Evolutionary conservation across 2,113 vertebrate genomes (phyloP).

Genomic region (Tylochromis polylepis): DNA sequence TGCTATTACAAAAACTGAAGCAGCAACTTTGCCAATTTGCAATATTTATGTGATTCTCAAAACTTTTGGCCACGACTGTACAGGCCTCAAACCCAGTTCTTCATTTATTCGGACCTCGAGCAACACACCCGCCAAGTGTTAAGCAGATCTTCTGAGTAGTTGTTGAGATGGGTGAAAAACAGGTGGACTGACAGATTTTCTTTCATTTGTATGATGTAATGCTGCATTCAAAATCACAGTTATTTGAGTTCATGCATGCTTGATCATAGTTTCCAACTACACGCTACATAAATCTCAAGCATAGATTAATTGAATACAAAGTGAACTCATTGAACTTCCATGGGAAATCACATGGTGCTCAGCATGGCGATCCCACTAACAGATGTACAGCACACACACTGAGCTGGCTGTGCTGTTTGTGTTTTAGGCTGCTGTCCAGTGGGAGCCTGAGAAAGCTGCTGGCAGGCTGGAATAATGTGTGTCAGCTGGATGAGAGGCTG

Average conservation of each 20-base stretch:
- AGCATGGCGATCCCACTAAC: background rate
- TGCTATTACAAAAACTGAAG: no score
- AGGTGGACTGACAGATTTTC: background rate
- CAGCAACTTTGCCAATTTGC: no score
- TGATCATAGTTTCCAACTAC: background rate
- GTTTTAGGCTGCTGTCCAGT: constrained; percentile 81
- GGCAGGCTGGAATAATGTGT: constrained; percentile 83
- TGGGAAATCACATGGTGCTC: background rate
- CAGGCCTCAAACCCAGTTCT: background rate
- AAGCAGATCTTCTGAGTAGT: background rate
- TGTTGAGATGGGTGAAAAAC: background rate
- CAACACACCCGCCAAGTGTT: background rate
- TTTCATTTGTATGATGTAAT: background rate
- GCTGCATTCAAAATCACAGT: background rate
- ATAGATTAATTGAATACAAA: background rate
- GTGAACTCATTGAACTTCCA: background rate
- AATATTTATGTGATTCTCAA: no score
- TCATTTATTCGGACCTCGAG: background rate
- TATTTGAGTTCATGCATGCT: background rate
- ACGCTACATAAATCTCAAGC: background rate
- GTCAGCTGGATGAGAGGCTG: constrained; percentile 79
- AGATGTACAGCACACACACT: background rate
- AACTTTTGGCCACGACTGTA: no score
- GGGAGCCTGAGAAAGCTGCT: constrained; percentile 87
- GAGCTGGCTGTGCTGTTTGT: constrained; percentile 1